Evolutionary conservation across 2,113 vertebrate genomes (phyloP), one percentile per base, ranked within the genome.

Genomic region (Burhinus oedicnemus): DNA sequence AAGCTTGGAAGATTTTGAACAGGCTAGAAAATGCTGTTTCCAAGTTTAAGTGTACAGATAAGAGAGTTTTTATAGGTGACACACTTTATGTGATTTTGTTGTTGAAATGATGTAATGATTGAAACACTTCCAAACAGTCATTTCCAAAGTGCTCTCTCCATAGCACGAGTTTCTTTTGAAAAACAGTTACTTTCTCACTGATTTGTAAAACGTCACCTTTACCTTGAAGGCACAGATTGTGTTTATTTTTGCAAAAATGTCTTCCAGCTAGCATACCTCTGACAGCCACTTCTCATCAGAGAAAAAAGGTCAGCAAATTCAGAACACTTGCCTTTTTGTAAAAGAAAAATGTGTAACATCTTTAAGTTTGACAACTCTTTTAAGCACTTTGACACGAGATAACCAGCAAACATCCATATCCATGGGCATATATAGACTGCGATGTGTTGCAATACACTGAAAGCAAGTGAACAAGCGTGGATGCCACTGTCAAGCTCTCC

Each of bases 361-460:
- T 80, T 57, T 36, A 68, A 44, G 19, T 71, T 44, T 62, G 47
- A 30, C 38, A 64, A 8, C 47, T 54, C 8, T 38, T 25, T 25
- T 25, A 69, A 58, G 26, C 16, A 32, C 34, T 47, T 69, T 69
- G 52, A 42, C 40, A 40, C 2, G 8, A 58, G 52, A 38, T 20
- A 82, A 68, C 54, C 44, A 34, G 42, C 22, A 12, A 49, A 55
- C 29, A 47, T 60, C 36, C 11, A 0, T 30, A n/a, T n/a, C n/a
- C n/a, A n/a, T 10, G 8, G 15, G 7, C 26, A 19, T 25, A 18
- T 7, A 8, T 64, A 42, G 32, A 52, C 29, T 32, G 49, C 25
- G 42, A 0, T 57, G 22, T 5, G 3, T 70, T 6, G 5, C 14
- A 40, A 3, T 58, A 64, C 0, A 2, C 55, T 54, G 61, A 52